Base-by-base conservation (phyloP, 2,888 invertebrate species). In the Seira ritae region DNA sequence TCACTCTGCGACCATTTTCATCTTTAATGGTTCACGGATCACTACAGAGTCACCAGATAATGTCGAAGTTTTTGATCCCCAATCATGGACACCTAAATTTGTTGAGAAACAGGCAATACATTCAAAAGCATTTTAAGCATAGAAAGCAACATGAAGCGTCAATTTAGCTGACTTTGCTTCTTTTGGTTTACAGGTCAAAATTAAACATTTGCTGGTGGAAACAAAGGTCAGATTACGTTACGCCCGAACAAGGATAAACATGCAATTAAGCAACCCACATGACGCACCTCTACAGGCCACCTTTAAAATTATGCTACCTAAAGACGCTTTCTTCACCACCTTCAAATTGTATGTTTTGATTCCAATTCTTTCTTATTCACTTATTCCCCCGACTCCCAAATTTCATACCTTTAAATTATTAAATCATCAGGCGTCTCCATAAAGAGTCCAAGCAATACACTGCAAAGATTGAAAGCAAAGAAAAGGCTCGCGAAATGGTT, bases 211-310 rank as follows among this genome's bases (percentile, higher is more conserved):
- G 20, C 67, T 55, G 20, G 4, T 82, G 55, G 67, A 83, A 19
- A 90, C 90, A 0, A 89, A 89, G 67, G 89, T 91, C 23, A 88
- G 86, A 72, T 89, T 89, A 42, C 89, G 90, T 0, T 91, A 89
- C 76, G 89, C 90, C 31, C 90, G 90, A 12, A 91, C 91, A 0
- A 74, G 86, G 68, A 89, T 90, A 2, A 88, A 87, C n/a, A 89
- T 90, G 42, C 84, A 86, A 12, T 84, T 91, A 19, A 79, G 76
- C 19, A 91, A 91, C 85, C 85, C 88, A 4, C 31, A 81, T 62
- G 84, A 85, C 17, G 80, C 73, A 12, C 78, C 68, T 2, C 79
- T 90, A 6, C 88, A 88, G 10, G 89, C 89, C 3, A 76, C 68
- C 10, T 90, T 90, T 74, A 79, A 75, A 10, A 87, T 90, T 4